Evolutionary conservation across 2,113 vertebrate species (phyloP).

Genomic region (zebrafish (Danio rerio)): DNA sequence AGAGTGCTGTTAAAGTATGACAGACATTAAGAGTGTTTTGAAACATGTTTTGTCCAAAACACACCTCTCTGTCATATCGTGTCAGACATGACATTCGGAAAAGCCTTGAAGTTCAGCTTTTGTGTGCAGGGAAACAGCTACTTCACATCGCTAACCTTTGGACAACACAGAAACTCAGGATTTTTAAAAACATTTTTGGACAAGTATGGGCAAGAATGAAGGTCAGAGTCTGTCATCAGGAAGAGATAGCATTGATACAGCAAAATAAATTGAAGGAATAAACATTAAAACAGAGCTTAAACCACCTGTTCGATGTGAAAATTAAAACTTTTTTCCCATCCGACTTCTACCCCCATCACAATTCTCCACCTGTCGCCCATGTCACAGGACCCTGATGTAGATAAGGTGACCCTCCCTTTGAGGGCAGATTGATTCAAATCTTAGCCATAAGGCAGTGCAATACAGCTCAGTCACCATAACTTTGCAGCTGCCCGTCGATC

Average conservation of each 20-base stretch:
- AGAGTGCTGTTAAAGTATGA: too few relatives aligned
- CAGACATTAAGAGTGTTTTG: background rate
- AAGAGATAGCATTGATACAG: constrained; percentile 57
- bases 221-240: constrained; percentile 69
- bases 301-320: constrained; percentile 44
- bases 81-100: constrained; percentile 49
- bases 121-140: constrained; percentile 75
- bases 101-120: constrained; percentile 63
- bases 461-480: constrained; percentile 60
- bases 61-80: constrained; percentile 5
- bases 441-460: constrained; percentile 61
- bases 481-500: constrained; percentile 67
- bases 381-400: constrained; percentile 61
- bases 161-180: constrained; percentile 72
- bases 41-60: background rate
- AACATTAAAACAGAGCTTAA: constrained; percentile 35
- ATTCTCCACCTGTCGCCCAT: constrained; percentile 63
- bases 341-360: constrained; percentile 34
- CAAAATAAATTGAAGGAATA: constrained; percentile 55
- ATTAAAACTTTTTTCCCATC: constrained; percentile 41
- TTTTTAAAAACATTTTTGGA: constrained; percentile 64
- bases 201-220: constrained; percentile 75
- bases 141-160: constrained; percentile 74
- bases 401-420: constrained; percentile 56
- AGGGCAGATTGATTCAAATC: constrained; percentile 57